Evolutionary conservation across 2,888 invertebrate species (phyloP), one percentile per base, ranked within the genome.

Genomic region (Onchidella celtica): DNA sequence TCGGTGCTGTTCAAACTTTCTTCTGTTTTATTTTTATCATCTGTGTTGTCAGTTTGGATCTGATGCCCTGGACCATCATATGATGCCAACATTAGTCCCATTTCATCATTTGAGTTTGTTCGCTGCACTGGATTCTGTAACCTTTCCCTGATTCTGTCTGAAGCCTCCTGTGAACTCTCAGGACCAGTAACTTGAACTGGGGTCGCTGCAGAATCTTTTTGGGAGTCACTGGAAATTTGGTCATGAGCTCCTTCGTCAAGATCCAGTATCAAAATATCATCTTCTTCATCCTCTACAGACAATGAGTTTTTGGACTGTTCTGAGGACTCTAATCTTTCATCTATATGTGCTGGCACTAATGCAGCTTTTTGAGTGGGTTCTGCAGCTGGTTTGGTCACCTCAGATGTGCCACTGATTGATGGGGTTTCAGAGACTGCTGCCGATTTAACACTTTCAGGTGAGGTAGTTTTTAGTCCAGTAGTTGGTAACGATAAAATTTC

Each of bases 31-130:
- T n/a, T n/a, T n/a, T n/a, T n/a, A n/a, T n/a, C n/a, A n/a, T n/a
- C n/a, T n/a, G n/a, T n/a, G n/a, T n/a, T n/a, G n/a, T n/a, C n/a
- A n/a, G n/a, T n/a, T n/a, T n/a, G n/a, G n/a, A n/a, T n/a, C n/a
- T n/a, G n/a, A n/a, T n/a, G n/a, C n/a, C n/a, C n/a, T 36, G 55
- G 55, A 32, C n/a, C 68, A 66, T 47, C 47, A 47, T 79, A 79
- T 21, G 79, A 79, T n/a, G 40, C 55, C 17, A 66, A 34, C 79
- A 79, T 79, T 29, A 73, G 36, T 11, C 73, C 73, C 79, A 79
- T 79, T 57, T 79, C 79, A 79, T 79, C 79, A 57, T 79, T 79
- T 17, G 79, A 72, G 34, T n/a, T 11, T 38, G 27, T 70, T 65
- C 70, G 61, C 40, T 72, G 72, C 24, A 36, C 24, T 27, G 36